A percentile compares a stretch with the other conserved stretches of the same genome.
These are phyloP conservation scores for Mayetiola destructor DNA, from an alignment of 2,888 invertebrate genomes.

Conservation along the genomic window DNA sequence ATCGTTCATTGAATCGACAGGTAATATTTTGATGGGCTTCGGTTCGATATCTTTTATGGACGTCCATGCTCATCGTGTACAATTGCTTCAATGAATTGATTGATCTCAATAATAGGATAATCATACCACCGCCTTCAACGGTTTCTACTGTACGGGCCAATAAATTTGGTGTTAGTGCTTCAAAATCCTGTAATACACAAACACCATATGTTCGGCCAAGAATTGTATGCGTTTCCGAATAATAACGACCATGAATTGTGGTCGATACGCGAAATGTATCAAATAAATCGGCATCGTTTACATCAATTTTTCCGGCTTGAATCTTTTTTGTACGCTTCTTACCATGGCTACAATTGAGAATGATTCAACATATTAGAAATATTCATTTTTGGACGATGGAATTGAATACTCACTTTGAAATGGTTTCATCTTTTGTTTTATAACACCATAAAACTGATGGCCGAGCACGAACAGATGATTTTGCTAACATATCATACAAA, in stretches of 20 bases:
- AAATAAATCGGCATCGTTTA: constrained; percentile 92
- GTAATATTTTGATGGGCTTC: constrained; percentile 86
- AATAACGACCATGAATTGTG: constrained; percentile 93
- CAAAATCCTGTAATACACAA: constrained; percentile 94
- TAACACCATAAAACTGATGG: constrained; percentile 98
- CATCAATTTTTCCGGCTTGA: constrained; percentile 70
- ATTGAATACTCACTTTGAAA: constrained; percentile 50
- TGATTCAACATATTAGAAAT: neutral
- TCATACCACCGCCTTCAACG: constrained; percentile 90
- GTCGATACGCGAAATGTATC: constrained; percentile 92
- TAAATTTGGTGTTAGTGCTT: constrained; percentile 93
- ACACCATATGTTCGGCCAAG: constrained; percentile 94
- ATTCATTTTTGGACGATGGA: neutral
- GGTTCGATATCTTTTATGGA: constrained; percentile 81
- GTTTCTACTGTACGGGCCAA: constrained; percentile 95
- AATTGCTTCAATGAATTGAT: constrained; percentile 83
- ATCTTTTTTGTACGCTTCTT: constrained; percentile 90
- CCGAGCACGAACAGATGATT: constrained; percentile 81
- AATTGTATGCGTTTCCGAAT: constrained; percentile 94
- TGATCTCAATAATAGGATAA: constrained; percentile 73
- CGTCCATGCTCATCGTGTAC: constrained; percentile 96
- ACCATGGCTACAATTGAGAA: constrained; percentile 49
- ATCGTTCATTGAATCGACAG: constrained; percentile 91
- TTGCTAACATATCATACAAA: constrained; percentile 92
- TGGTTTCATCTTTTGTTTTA: constrained; percentile 81